Percentiles rank a stretch among this genome's conserved stretches.
phyloP scores from a whole-genome alignment of 2,113 vertebrate genomes.

The Ceyx margarethae region DNA sequence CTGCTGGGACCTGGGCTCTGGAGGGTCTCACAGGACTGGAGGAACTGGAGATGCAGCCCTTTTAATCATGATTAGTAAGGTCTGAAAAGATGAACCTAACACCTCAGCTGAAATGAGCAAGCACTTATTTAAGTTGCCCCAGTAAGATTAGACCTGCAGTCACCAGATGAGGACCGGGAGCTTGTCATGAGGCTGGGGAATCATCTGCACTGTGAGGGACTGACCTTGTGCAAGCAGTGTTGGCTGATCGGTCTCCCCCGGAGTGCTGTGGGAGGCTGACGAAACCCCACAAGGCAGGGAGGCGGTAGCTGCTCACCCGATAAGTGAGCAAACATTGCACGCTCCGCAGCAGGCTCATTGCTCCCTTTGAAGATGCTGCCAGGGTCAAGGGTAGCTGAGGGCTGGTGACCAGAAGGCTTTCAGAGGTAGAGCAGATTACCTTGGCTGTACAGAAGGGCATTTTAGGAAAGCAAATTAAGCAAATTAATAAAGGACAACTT shows the following conservation, averaged over 20 bases:
- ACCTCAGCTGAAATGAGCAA: rapidly evolving
- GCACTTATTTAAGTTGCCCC: rapidly evolving
- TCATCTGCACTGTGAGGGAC: neutral
- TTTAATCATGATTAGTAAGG: neutral
- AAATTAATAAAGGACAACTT: neutral
- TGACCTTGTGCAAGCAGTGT: constrained; percentile 39
- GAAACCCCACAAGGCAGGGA: constrained; percentile 45
- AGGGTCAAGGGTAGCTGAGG: constrained; percentile 33
- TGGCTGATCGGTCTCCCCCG: neutral
- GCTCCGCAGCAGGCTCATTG: constrained; percentile 48
- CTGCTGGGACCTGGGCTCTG: rapidly evolving
- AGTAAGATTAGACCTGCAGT: neutral
- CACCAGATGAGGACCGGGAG: neutral
- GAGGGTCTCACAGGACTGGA: neutral
- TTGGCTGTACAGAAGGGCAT: neutral
- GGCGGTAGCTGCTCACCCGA: constrained; percentile 10
- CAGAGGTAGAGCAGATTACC: neutral
- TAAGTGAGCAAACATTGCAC: constrained; percentile 65
- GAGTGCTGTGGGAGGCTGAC: neutral
- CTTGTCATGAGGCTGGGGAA: rapidly evolving
- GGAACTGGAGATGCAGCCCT: neutral
- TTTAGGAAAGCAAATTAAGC: constrained; percentile 1
- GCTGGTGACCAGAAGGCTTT: constrained; percentile 19
- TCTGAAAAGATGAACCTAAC: neutral
- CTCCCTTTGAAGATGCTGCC: constrained; percentile 69